phyloP scores from a whole-genome alignment of 2,888 invertebrate genomes.

The Tipula unca region DNA sequence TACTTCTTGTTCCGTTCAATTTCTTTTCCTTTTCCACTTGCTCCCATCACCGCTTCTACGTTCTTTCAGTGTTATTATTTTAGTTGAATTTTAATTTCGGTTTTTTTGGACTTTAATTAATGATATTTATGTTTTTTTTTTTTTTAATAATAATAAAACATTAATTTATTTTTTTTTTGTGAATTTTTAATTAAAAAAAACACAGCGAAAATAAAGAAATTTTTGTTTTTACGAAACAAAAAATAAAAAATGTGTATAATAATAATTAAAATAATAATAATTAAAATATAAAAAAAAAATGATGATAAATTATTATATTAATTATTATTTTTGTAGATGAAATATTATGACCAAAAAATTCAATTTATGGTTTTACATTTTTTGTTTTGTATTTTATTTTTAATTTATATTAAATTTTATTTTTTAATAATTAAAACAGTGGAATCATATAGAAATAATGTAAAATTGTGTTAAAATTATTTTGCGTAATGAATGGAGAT shows the following conservation, averaged over 20 bases:
- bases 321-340: background rate
- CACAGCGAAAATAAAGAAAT: constrained; percentile 9
- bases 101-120: constrained; percentile 20
- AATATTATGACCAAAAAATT: constrained; percentile 4
- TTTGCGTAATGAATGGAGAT: background rate
- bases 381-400: background rate
- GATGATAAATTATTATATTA: constrained; percentile 10
- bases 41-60: background rate
- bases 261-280: constrained; percentile 9
- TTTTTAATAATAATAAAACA: background rate
- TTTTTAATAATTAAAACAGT: no score
- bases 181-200: constrained; percentile 20
- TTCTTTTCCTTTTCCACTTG: background rate
- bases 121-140: constrained; percentile 19
- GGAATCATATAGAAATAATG: background rate
- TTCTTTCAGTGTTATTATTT: background rate
- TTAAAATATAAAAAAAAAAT: constrained; percentile 3
- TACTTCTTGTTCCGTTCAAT: background rate
- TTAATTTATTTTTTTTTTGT: constrained; percentile 1
- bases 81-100: background rate
- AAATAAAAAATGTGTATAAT: background rate
- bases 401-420: background rate
- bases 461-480: background rate
- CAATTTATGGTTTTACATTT: background rate
- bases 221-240: background rate